Conservation (phyloP, 2,888 invertebrate genomes). For the Choreutis nemorana region DNA sequence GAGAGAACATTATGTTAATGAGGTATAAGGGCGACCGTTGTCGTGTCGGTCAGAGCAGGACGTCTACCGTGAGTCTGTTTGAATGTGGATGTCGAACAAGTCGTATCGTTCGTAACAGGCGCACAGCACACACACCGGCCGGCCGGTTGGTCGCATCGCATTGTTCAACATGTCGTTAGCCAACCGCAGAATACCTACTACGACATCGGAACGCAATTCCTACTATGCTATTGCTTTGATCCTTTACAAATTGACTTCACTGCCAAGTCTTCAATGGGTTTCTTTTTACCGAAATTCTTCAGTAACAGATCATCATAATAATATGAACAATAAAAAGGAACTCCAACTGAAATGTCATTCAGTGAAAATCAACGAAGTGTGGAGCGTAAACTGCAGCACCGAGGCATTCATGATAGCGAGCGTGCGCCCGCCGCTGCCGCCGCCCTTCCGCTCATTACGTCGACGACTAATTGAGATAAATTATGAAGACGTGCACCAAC, state of each 20-base stretch:
- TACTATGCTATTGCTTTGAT: neutral
- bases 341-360: neutral
- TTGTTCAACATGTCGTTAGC: constrained; percentile 34
- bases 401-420: constrained; percentile 6
- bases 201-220: constrained; percentile 10
- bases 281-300: neutral
- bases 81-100: no score
- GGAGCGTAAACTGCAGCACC: constrained; percentile 6
- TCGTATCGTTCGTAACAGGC: constrained; percentile 8
- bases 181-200: constrained; percentile 19
- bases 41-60: no score
- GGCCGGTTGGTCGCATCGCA: no score
- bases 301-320: neutral
- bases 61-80: no score
- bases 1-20: constrained; percentile 61
- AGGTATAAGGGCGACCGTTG: constrained; percentile 55
- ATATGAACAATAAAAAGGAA: neutral
- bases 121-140: constrained; percentile 16
- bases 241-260: constrained; percentile 10
- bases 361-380: constrained; percentile 10
- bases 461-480: constrained; percentile 59
- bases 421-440: no score
- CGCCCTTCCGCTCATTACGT: constrained; percentile 56
- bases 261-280: constrained; percentile 6
- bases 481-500: constrained; percentile 55